Conservation (phyloP, 2,113 vertebrate species). For the Phoenicopterus ruber region DNA sequence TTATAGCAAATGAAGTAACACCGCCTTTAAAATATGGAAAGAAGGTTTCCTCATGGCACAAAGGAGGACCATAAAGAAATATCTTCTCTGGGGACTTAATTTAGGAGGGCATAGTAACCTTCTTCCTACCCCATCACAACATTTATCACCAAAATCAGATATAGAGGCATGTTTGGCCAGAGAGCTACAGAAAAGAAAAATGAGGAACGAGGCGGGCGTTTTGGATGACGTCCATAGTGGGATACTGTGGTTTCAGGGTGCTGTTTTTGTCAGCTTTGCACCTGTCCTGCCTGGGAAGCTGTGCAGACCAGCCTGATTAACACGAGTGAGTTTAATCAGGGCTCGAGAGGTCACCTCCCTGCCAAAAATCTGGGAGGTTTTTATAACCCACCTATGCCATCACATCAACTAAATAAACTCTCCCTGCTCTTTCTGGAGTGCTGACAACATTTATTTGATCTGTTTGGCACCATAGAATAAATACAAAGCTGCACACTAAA, state of each 20-base stretch:
- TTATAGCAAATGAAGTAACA: neutral
- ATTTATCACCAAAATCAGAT: neutral
- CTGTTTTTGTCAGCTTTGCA: constrained; percentile 20
- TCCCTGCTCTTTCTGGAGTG: neutral
- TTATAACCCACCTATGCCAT: neutral
- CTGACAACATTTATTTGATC: constrained; percentile 8
- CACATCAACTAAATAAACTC: constrained; percentile 36
- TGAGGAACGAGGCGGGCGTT: neutral
- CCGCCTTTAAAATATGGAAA: neutral
- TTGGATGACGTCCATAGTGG: neutral
- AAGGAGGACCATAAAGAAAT: neutral
- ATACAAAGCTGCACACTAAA: neutral
- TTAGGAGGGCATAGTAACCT: neutral
- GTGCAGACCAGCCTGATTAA: neutral
- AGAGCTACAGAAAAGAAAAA: neutral
- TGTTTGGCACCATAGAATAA: neutral
- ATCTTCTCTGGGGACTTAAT: neutral
- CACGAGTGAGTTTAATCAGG: neutral
- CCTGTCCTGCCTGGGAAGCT: neutral
- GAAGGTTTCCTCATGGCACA: neutral
- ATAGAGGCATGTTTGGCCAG: neutral
- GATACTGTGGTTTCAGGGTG: neutral
- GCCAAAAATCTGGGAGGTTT: neutral
- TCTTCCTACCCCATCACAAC: neutral
- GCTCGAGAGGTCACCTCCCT: neutral